phyloP scores from a whole-genome alignment of 2,888 invertebrate genomes.

The Mystacides longicornis region DNA sequence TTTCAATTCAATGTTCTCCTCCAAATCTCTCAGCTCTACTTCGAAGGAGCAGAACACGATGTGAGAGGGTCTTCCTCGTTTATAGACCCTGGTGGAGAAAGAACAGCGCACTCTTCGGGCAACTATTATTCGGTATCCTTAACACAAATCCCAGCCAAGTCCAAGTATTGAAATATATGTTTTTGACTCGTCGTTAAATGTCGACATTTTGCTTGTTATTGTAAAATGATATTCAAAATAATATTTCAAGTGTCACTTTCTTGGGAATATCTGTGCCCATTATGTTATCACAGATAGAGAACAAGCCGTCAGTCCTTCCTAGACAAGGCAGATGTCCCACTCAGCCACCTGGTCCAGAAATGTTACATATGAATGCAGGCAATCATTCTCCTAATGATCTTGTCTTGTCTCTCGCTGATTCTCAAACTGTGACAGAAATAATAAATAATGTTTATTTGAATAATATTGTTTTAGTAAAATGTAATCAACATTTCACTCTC shows the following conservation, averaged over 20 bases:
- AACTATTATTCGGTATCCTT: neutral
- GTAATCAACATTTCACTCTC: neutral
- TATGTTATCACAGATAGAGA: too few relatives aligned
- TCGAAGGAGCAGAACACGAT: too few relatives aligned
- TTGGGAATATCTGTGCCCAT: too few relatives aligned
- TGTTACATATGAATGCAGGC: too few relatives aligned
- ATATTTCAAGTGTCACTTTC: neutral
- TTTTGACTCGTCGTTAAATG: neutral
- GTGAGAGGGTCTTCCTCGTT: too few relatives aligned
- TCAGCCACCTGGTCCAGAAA: neutral
- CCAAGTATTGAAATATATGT: neutral
- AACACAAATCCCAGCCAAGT: neutral
- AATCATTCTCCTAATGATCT: neutral
- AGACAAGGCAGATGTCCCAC: neutral
- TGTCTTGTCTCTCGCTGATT: neutral
- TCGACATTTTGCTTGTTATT: neutral
- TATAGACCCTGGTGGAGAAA: neutral
- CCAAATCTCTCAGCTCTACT: too few relatives aligned
- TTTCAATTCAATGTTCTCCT: too few relatives aligned
- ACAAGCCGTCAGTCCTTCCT: too few relatives aligned
- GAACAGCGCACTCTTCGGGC: neutral
- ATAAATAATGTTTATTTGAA: neutral
- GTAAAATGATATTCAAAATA: neutral
- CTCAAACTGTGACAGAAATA: neutral
- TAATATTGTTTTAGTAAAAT: too few relatives aligned